Evolutionary conservation across 2,888 invertebrate genomes (phyloP).

Genomic region (Noctuana brunneofusca): DNA sequence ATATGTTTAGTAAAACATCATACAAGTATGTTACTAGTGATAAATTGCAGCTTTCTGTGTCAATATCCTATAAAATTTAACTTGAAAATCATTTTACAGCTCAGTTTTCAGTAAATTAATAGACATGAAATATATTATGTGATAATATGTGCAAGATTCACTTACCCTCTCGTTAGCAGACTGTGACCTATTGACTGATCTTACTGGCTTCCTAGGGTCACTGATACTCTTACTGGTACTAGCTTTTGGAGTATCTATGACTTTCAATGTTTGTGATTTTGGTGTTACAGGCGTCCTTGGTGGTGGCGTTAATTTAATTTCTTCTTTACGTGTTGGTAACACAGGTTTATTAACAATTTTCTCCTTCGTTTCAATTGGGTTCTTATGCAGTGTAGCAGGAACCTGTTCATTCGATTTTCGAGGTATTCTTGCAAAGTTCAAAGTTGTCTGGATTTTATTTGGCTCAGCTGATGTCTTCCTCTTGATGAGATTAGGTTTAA

Average conservation of each 20-base stretch:
- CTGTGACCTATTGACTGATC: conserved; percentile 55
- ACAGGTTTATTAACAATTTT: conserved; percentile 49
- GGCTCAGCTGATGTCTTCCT: conserved; percentile 57
- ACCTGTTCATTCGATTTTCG: conserved; percentile 56
- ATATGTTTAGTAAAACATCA: too few relatives aligned
- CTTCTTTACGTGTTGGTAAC: conserved; percentile 49
- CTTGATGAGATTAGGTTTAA: conserved; percentile 61
- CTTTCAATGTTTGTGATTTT: conserved; percentile 45
- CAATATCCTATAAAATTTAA: too few relatives aligned
- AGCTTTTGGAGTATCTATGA: conserved; percentile 61
- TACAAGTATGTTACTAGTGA: too few relatives aligned
- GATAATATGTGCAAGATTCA: neutral
- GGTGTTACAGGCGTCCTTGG: conserved; percentile 47
- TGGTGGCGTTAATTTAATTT: conserved; percentile 48
- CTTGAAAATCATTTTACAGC: too few relatives aligned
- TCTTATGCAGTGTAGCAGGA: conserved; percentile 2
- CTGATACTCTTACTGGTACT: conserved; percentile 46
- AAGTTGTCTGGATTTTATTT: conserved; percentile 73
- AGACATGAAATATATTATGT: too few relatives aligned
- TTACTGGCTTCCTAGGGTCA: conserved; percentile 59
- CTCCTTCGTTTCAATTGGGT: conserved; percentile 46
- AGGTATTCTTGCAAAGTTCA: conserved; percentile 73
- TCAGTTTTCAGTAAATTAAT: too few relatives aligned
- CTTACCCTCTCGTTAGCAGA: conserved; percentile 65
- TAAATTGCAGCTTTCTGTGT: too few relatives aligned